Base-by-base conservation (phyloP, 1,140 invertebrate genomes). In the Panulirus ornatus region DNA sequence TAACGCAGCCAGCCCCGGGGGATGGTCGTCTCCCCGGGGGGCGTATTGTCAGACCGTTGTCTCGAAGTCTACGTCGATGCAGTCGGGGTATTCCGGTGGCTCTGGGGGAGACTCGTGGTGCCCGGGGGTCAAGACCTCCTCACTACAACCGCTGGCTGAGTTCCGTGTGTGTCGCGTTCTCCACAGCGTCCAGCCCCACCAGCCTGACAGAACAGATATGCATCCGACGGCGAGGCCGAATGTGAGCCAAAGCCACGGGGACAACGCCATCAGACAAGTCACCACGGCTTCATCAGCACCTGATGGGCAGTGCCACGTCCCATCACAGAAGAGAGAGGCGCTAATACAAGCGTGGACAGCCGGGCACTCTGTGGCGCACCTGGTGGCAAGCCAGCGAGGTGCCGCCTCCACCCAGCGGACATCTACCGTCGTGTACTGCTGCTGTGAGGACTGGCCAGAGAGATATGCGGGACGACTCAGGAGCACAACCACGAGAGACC, bases 41-140 rank as follows among this genome's bases (percentile, higher is more conserved):
- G 89, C 91, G 91, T 92, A 92, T 92, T 88, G 91, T 92, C 91
- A 92, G 91, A 92, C 91, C 0, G 91, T 92, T 58, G 91, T 92
- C 81, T 92, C 91, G 44, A 92, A 92, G 66, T 92, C 89, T 6
- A 92, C 91, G 54, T 92, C 91, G 27, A 92, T 90, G 79, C 89
- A 92, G 54, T 90, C 84, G 40, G 91, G 91, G 34, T 91, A 92
- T 27, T 92, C 91, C 34, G 91, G 91, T 47, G 91, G 91, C 66
- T 92, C 91, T 58, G 88, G 91, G 0, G 89, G 91, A 34, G 85
- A 91, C 87, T 92, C 91, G 70, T 92, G 91, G 54, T 92, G 91
- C 11, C 91, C 91, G 0, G 91, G 91, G 1, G 91, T 88, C 30
- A 92, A 51, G 1, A 92, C 88, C 34, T 92, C 91, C 30, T 90